Evolutionary conservation across 2,888 invertebrate species (phyloP), one percentile per base, ranked within the genome.

Genomic region (Bellardia bayeri): DNA sequence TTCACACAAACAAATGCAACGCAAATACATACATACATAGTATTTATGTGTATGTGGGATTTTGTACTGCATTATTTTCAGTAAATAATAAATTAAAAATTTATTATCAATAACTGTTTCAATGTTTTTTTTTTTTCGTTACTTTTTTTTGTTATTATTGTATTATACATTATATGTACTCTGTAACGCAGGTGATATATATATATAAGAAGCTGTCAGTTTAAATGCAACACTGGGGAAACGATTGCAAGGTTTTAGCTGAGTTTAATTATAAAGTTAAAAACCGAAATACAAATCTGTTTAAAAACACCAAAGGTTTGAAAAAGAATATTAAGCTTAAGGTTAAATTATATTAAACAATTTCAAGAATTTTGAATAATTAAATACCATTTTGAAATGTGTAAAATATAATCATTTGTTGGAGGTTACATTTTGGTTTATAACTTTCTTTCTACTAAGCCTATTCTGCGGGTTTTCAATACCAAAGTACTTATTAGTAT

Each of bases 81-180:
- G 7, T 71, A 42, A 64, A 64, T 66, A 64, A 82, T 80, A 80
- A 80, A 80, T 74, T 82, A 63, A 72, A 81, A 66, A 81, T 74
- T 66, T 56, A 81, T 54, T 51, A 37, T 56, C 33, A 66, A 66
- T 45, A 66, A 74, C 56, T 42, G 66, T 58, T 82, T 64, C 64
- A 74, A 45, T 74, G 64, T 54, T n/a, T 68, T 37, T 56, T 72
- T 49, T 71, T 1, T 23, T 54, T 2, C 0, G 23, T 23, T 23
- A 23, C 1, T 30, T 49, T 49, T 16, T 33, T 6, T n/a, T n/a
- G n/a, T n/a, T 37, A 4, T 33, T 33, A 37, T 37, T 37, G 3
- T 23, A 37, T 8, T 16, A 9, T 23, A 56, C 8, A 45, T 54
- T 76, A 68, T 33, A 23, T 23, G 23, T 6, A 54, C 16, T 0